phyloP scores from a whole-genome alignment of 1,140 invertebrate species.

The Lucilia sericata region DNA sequence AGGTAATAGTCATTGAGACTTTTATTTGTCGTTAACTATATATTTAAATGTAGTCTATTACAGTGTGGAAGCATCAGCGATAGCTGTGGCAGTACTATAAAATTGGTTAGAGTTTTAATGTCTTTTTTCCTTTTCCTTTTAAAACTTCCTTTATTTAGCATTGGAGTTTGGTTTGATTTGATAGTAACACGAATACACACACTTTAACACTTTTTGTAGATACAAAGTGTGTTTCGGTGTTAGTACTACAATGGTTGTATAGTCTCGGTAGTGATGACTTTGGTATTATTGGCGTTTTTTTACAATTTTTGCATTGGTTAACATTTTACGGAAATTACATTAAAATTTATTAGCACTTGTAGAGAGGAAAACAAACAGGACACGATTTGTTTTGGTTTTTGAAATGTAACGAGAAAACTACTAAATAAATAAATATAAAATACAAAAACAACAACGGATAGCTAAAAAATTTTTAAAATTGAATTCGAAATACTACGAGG shows the following conservation, averaged over 20 bases:
- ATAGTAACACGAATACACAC: constrained; percentile 10
- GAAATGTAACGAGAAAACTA: constrained; percentile 22
- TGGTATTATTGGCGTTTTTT: constrained; percentile 25
- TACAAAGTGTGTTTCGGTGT: neutral
- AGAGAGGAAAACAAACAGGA: constrained; percentile 42
- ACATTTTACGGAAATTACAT: constrained; percentile 43
- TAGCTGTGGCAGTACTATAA: neutral
- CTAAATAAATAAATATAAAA: neutral
- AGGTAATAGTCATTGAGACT: no score
- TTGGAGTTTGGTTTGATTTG: constrained; percentile 20
- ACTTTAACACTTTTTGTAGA: neutral
- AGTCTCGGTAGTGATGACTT: neutral
- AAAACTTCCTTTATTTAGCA: constrained; percentile 14
- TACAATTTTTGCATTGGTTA: constrained; percentile 29
- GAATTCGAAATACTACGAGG: neutral
- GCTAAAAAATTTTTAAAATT: neutral
- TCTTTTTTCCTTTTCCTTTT: constrained; percentile 13
- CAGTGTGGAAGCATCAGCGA: neutral
- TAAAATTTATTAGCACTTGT: constrained; percentile 43
- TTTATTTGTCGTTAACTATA: no score
- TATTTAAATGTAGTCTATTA: neutral
- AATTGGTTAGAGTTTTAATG: constrained; percentile 35
- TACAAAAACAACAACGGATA: neutral
- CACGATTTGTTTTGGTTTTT: constrained; percentile 42
- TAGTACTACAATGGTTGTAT: neutral